phyloP scores from a whole-genome alignment of 2,797 vertebrate species.

The Thunnus albacares region DNA sequence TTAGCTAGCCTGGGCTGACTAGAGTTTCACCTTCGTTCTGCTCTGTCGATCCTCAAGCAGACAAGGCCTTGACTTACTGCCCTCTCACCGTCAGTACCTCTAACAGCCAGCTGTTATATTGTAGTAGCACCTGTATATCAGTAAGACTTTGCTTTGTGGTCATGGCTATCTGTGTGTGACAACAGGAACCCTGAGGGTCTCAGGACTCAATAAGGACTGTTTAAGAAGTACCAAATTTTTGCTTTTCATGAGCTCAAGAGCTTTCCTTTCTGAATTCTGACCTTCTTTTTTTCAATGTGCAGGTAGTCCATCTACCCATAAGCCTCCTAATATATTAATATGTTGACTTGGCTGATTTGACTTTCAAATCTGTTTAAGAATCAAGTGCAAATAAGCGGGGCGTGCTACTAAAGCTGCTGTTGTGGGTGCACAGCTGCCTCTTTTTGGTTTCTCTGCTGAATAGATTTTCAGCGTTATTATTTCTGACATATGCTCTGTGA shows the following conservation, averaged over 20 bases:
- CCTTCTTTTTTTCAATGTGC: conserved; percentile 5
- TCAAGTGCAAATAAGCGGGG: conserved; percentile 13
- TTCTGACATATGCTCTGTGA: conserved; percentile 54
- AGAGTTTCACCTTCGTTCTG: conserved; percentile 30
- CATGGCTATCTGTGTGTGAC: conserved; percentile 41
- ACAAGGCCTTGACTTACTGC: conserved; percentile 36
- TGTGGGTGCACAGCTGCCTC: background rate
- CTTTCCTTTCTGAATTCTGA: conserved; percentile 26
- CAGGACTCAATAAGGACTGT: background rate
- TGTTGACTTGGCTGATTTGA: conserved; percentile 38
- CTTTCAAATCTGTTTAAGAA: conserved; percentile 35
- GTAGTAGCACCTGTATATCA: conserved; percentile 36
- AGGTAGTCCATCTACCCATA: conserved; percentile 5
- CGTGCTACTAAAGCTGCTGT: background rate
- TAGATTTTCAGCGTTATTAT: conserved; percentile 39
- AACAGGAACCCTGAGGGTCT: conserved; percentile 35
- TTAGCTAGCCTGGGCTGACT: background rate
- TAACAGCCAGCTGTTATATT: conserved; percentile 58
- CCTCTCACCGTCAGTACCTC: conserved; percentile 33
- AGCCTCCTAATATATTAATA: conserved; percentile 18
- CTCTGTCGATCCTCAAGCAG: conserved; percentile 36
- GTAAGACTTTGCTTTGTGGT: conserved; percentile 28
- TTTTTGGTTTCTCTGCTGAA: conserved; percentile 19
- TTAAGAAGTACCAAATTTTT: conserved; percentile 42
- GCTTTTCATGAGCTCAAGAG: conserved; percentile 26